Conservation (phyloP, 2,113 vertebrate genomes). For the Carettochelys insculpta region DNA sequence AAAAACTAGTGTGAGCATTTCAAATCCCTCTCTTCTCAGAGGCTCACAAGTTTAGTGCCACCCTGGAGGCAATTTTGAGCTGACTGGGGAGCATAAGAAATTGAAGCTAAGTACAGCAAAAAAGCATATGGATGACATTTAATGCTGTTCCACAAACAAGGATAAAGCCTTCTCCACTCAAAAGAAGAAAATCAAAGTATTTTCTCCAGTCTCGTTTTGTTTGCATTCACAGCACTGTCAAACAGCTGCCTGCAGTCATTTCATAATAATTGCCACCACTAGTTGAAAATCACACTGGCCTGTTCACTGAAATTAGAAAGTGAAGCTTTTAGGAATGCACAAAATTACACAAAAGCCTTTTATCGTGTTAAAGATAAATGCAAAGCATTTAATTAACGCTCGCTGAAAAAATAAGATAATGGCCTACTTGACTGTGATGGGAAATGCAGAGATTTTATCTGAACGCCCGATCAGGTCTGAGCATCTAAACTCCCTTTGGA, state of each 20-base stretch:
- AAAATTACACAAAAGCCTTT: constrained; percentile 2
- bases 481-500: constrained; percentile 36
- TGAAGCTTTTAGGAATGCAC: neutral
- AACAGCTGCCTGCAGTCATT: constrained; percentile 50
- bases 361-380: constrained; percentile 8
- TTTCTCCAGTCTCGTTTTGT: constrained; percentile 31
- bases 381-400: constrained; percentile 42
- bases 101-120: accelerated
- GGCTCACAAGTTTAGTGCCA: accelerated
- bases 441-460: constrained; percentile 40
- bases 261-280: constrained; percentile 45
- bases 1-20: neutral
- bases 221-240: neutral
- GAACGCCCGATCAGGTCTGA: constrained; percentile 52
- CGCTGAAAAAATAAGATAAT: constrained; percentile 68
- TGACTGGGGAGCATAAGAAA: accelerated
- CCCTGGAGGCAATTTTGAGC: accelerated
- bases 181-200: constrained; percentile 17
- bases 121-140: neutral
- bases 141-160: neutral
- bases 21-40: neutral
- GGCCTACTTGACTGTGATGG: constrained; percentile 26
- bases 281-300: neutral
- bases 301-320: neutral
- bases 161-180: neutral